Evolutionary conservation across 2,888 invertebrate species (phyloP), one percentile per base, ranked within the genome.

Genomic region (Chrysodeixis includens): DNA sequence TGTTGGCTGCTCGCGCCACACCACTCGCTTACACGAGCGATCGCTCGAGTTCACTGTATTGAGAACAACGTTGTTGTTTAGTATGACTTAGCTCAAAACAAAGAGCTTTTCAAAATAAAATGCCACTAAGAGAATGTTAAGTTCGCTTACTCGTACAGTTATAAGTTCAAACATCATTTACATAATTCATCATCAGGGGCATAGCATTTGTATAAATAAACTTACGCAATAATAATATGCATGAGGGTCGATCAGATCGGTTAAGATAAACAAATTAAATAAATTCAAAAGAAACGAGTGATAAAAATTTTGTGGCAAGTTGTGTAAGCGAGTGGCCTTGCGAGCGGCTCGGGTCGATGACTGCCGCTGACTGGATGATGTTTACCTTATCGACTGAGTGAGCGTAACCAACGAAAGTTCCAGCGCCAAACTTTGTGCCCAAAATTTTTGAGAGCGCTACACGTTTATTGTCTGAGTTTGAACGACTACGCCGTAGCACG

Each of bases 291-390:
- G 71, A 81, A 81, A 77, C 76, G 81, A 86, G 83, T 84, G 85
- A 89, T 88, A 88, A 88, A 80, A 87, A 84, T 89, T 86, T 86
- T 59, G 85, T 88, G 84, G 83, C 74, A 72, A 85, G 90, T 92
- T 93, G 92, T 92, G 91, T 92, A 93, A 93, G 93, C 88, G 89
- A 87, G 81, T 93, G 93, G 93, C 93, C 93, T 94, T 93, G 93
- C 83, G 79, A 79, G 86, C 83, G 81, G 74, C 78, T 81, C 86
- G 82, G 90, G 94, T 93, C 93, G 88, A 90, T 92, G 94, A 93
- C 94, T 90, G 87, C 83, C 62, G 77, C 88, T 81, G 81, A 76
- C 84, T 78, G 79, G 86, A 88, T 87, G 87, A 86, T 94, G 92
- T 94, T 93, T 93, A 93, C 92, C 90, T 91, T 90, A 92, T 89